A percentile compares a stretch with the other conserved stretches of the same genome.
phyloP scores from a whole-genome alignment of 1,140 invertebrate species.

The Drosophila truncata region DNA sequence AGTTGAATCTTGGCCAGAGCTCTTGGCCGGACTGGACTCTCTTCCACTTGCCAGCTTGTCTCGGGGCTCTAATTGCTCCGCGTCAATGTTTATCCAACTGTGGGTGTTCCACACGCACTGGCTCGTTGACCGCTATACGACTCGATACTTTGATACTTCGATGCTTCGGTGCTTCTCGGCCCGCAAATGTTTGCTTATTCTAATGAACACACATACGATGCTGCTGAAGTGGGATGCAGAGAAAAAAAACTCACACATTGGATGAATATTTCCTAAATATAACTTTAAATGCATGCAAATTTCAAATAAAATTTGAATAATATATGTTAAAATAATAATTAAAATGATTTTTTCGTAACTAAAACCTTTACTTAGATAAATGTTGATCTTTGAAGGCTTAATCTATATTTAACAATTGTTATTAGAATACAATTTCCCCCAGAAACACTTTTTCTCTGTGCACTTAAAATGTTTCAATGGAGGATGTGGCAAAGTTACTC shows the following conservation, averaged over 20 bases:
- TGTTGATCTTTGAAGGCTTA: accelerated
- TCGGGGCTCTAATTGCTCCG: conserved; percentile 75
- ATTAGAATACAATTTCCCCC: too few relatives aligned
- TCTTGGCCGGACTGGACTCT: conserved; percentile 19
- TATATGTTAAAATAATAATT: not conserved
- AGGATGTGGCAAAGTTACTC: conserved; percentile 11
- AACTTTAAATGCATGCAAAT: not conserved
- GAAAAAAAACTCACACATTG: not conserved
- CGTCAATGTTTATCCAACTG: conserved; percentile 76
- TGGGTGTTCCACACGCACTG: conserved; percentile 73
- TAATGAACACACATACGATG: conserved; percentile 60
- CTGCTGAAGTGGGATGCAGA: not conserved
- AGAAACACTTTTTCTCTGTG: conserved; percentile 5
- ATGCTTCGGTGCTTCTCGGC: conserved; percentile 18
- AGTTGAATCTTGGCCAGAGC: conserved; percentile 11
- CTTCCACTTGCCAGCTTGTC: conserved; percentile 59
- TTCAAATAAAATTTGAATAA: too few relatives aligned
- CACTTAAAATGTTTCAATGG: not conserved
- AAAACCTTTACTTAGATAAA: not conserved
- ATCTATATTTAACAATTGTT: not conserved
- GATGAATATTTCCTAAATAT: too few relatives aligned
- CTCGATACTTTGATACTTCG: conserved; percentile 39
- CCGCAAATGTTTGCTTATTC: conserved; percentile 69
- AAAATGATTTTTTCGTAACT: accelerated
- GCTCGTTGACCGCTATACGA: conserved; percentile 69